These are phyloP conservation scores for Pyralis farinalis DNA, from an alignment of 2,888 invertebrate species.

Conservation along the genomic window DNA sequence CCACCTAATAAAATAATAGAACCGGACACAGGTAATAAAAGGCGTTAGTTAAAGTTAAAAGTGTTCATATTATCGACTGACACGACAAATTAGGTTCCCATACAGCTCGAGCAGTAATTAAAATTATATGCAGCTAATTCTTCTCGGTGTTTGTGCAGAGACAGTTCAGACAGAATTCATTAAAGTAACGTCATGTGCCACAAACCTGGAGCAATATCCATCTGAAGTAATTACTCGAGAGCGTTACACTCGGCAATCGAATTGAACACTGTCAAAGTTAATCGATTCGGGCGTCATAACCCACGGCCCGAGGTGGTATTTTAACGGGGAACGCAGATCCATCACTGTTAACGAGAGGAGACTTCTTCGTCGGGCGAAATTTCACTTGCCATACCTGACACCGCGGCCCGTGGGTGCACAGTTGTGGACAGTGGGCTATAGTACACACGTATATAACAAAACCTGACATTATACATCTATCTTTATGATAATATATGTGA, in stretches of 20 bases:
- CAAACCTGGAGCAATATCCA: constrained; percentile 4
- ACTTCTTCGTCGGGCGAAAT: constrained; percentile 43
- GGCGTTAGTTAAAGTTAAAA: constrained; percentile 45
- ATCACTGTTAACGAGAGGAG: constrained; percentile 52
- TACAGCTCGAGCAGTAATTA: constrained; percentile 42
- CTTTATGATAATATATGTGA: too few relatives aligned
- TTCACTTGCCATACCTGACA: constrained; percentile 33
- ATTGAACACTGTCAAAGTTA: constrained; percentile 66
- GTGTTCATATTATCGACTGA: constrained; percentile 30
- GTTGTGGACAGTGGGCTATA: too few relatives aligned
- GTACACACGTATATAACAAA: too few relatives aligned
- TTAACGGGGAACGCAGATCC: constrained; percentile 42
- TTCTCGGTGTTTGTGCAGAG: constrained; percentile 45
- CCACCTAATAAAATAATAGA: too few relatives aligned
- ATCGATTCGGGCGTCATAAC: constrained; percentile 64
- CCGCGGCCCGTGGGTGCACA: constrained; percentile 28
- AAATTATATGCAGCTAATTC: constrained; percentile 49
- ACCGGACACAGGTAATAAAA: too few relatives aligned
- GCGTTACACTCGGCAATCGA: constrained; percentile 55
- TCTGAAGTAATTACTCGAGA: constrained; percentile 51
- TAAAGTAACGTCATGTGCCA: constrained; percentile 55
- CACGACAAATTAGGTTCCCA: constrained; percentile 30
- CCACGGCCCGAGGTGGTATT: constrained; percentile 26
- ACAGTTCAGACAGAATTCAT: constrained; percentile 70
- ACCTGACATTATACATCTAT: too few relatives aligned